phyloP scores from a whole-genome alignment of 2,113 vertebrate species.

The Pseudois nayaur region DNA sequence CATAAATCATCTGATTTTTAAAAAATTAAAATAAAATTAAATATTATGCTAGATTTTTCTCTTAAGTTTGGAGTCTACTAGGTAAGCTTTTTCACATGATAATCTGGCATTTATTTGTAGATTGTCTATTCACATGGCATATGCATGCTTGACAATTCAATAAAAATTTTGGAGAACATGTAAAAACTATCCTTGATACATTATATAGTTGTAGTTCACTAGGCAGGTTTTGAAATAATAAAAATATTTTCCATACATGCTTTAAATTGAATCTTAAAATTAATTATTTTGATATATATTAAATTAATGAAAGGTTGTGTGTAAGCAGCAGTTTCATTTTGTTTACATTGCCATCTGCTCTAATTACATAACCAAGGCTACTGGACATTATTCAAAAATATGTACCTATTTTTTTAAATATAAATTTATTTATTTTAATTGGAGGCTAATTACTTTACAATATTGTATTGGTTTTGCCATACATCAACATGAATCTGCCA shows the following conservation, averaged over 20 bases:
- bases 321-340: background rate
- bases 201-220: background rate
- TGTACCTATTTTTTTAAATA: background rate
- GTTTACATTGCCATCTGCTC: slow-evolving; percentile 39
- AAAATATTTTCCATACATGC: background rate
- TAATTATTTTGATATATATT: background rate
- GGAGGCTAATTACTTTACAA: no score
- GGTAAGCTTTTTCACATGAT: background rate
- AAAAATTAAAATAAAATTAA: background rate
- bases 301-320: slow-evolving; percentile 16
- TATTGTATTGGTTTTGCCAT: no score
- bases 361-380: slow-evolving; percentile 18
- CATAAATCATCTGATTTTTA: background rate
- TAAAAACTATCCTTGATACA: background rate
- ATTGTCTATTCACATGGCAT: background rate
- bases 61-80: background rate
- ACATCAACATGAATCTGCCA: no score
- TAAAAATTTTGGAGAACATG: background rate
- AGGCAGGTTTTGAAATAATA: background rate
- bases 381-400: slow-evolving; percentile 24
- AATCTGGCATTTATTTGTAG: background rate
- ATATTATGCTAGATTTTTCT: background rate
- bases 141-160: background rate
- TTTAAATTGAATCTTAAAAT: background rate
- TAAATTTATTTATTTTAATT: no score